Evolutionary conservation across 2,797 vertebrate genomes (phyloP), one percentile per base, ranked within the genome.

Genomic region (Protosalanx chinensis): DNA sequence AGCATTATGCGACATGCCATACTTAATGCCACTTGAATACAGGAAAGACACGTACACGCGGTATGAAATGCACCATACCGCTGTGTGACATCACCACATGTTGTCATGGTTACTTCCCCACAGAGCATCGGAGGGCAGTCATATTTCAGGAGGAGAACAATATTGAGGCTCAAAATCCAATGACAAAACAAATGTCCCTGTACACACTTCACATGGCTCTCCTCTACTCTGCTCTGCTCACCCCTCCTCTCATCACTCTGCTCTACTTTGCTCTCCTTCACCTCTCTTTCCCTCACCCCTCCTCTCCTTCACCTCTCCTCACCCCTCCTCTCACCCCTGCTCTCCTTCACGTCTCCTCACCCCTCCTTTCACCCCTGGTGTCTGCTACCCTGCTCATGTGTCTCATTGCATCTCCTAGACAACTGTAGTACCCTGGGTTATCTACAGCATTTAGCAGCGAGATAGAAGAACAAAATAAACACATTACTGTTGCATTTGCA

Each of bases 91-190:
- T 76, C 80, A 79, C 64, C 68, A 29, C 29, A 41, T 2, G 75
- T 79, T 85, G 78, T 79, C 77, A 82, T 81, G 82, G 82, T 72
- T 78, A 85, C 75, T 8, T 64, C 30, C 58, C 49, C 56, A 59
- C 37, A 57, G 35, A 66, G 66, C 46, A 57, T 57, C 49, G 53
- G 30, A 7, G 63, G 66, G 33, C 20, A 56, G 53, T 74, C 70
- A 73, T 60, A 68, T 57, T 73, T 71, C 57, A 75, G 70, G 23
- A 75, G 58, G 30, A 53, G 53, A 65, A 62, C 65, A 18, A 53
- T 71, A 30, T 41, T 35, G 59, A 51, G 59, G 60, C 33, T 72
- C 5, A 67, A 78, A 81, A 75, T 8, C 63, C 27, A 81, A 68
- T 46, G 68, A 69, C 6, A 74, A 67, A 37, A 23, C 59, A 61